Conservation (phyloP, 2,888 invertebrate genomes). For the Tipula lateralis region DNA sequence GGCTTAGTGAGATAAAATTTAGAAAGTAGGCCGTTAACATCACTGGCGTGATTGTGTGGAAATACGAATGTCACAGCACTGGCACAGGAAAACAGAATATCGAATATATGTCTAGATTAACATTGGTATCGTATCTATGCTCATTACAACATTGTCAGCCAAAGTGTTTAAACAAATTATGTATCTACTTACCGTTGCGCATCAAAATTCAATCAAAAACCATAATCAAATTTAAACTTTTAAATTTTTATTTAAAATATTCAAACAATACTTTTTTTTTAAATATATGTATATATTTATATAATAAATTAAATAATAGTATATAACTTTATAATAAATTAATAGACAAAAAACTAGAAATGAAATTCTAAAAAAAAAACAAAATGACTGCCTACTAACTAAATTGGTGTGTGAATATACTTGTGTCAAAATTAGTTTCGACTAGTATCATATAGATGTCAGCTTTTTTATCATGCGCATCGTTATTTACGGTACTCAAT, state of each 20-base stretch:
- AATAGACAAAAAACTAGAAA: neutral
- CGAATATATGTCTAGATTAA: too few relatives aligned
- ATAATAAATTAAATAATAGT: neutral
- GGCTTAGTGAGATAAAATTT: too few relatives aligned
- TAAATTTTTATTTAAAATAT: neutral
- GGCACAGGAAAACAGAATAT: too few relatives aligned
- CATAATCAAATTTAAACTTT: neutral
- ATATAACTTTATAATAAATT: neutral
- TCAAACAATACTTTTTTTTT: neutral
- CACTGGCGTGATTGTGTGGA: too few relatives aligned
- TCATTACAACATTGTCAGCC: too few relatives aligned
- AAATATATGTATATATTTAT: neutral
- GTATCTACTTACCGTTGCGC: too few relatives aligned
- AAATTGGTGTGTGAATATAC: neutral
- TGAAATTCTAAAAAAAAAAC: neutral
- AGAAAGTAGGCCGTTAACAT: too few relatives aligned
- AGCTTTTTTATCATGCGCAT: neutral
- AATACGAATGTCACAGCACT: too few relatives aligned
- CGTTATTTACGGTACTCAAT: neutral
- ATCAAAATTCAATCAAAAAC: neutral
- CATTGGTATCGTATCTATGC: too few relatives aligned
- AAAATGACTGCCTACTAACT: neutral
- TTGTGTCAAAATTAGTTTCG: neutral
- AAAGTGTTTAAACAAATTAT: too few relatives aligned
- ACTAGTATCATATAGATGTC: neutral